Evolutionary conservation across 2,113 vertebrate species (phyloP).

Genomic region (Clarias magur): DNA sequence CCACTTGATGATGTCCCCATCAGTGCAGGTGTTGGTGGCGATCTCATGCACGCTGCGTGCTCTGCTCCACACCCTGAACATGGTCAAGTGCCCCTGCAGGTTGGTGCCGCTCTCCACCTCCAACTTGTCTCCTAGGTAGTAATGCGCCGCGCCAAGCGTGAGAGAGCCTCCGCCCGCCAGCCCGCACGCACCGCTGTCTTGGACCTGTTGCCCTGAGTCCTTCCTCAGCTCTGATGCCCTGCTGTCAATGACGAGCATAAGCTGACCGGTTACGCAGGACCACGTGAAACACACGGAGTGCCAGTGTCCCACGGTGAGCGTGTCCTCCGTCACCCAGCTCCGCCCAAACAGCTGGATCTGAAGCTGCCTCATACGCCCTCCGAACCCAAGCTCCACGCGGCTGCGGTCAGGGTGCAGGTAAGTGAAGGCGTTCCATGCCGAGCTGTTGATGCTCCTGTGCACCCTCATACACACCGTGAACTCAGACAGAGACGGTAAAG

Average conservation of each 20-base stretch:
- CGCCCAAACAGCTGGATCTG: conserved; percentile 74
- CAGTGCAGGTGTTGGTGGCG: conserved; percentile 61
- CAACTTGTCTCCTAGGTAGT: conserved; percentile 32
- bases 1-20: conserved; percentile 80
- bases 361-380: conserved; percentile 53
- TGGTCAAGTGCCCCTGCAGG: conserved; percentile 70
- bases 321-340: conserved; percentile 51
- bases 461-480: conserved; percentile 79
- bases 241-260: conserved; percentile 73
- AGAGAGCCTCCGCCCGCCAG: conserved; percentile 73
- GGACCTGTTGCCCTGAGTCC: not conserved
- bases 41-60: conserved; percentile 65
- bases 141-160: conserved; percentile 73
- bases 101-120: not conserved
- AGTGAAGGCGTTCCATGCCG: conserved; percentile 76
- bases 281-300: conserved; percentile 76
- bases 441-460: conserved; percentile 50
- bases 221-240: not conserved
- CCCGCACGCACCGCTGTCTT: not conserved
- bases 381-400: conserved; percentile 72
- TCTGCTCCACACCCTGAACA: conserved; percentile 82
- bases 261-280: conserved; percentile 61
- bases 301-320: conserved; percentile 66
- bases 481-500: conserved; percentile 70
- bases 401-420: conserved; percentile 63